A percentile compares a stretch with the other conserved stretches of the same genome.
phyloP scores from a whole-genome alignment of 1,140 invertebrate genomes.

The Drosophila albomicans region DNA sequence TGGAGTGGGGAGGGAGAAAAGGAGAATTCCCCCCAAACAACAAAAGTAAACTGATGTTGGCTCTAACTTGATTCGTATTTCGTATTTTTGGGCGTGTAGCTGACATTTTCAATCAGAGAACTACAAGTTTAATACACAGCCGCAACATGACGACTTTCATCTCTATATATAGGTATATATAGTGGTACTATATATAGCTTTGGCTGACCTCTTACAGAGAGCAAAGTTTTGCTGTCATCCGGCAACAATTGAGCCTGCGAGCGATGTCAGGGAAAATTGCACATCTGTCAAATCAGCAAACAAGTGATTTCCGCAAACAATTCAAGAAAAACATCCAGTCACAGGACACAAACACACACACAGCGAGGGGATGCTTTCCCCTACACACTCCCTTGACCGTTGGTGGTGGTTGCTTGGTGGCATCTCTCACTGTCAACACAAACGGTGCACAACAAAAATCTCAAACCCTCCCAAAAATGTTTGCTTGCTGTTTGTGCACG shows the following conservation, averaged over 20 bases:
- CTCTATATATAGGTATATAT: conserved; percentile 20
- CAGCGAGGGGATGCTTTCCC: conserved; percentile 27
- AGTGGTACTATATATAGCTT: conserved; percentile 22
- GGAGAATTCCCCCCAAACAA: too few species aligned
- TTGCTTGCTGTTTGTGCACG: conserved; percentile 74
- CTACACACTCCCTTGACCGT: neutral
- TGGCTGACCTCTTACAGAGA: conserved; percentile 51
- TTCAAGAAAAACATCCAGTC: conserved; percentile 77
- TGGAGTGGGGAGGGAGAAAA: too few species aligned
- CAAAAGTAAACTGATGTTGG: too few species aligned
- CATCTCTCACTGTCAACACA: conserved; percentile 57
- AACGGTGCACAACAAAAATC: conserved; percentile 22
- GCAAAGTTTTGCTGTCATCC: conserved; percentile 17
- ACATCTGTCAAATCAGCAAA: conserved; percentile 83
- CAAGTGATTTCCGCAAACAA: conserved; percentile 83
- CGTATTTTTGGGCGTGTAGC: conserved; percentile 45
- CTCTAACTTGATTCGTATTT: neutral
- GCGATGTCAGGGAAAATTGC: conserved; percentile 80
- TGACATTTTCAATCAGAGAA: conserved; percentile 79
- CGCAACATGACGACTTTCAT: conserved; percentile 13
- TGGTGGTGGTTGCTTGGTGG: conserved; percentile 42
- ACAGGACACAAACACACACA: conserved; percentile 15
- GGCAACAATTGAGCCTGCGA: conserved; percentile 55
- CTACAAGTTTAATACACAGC: conserved; percentile 6
- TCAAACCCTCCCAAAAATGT: conserved; percentile 44